Evolutionary conservation across 2,888 invertebrate species (phyloP), one percentile per base, ranked within the genome.

Genomic region (Dryadula phaetusa): DNA sequence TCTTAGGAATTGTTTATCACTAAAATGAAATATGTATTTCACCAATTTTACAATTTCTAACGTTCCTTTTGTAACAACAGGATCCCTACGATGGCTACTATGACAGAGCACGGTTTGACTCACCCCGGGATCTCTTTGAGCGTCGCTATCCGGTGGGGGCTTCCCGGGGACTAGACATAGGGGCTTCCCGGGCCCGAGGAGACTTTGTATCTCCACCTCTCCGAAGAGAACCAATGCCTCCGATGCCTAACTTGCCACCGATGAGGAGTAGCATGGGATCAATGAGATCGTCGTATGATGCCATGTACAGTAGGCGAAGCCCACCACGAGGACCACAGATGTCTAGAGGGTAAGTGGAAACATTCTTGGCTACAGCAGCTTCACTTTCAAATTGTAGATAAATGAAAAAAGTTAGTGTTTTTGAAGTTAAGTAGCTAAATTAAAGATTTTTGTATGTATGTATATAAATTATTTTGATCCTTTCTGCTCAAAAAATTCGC

Each of bases 301-400:
- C 95, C 77, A 96, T 97, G 95, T 97, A 96, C 91, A 97, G 96
- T 87, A 94, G 97, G 75, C 93, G 97, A 78, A 96, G 96, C 76
- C 96, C 97, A 76, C 96, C 96, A 69, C 84, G 90, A 75, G 92
- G 92, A 79, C 92, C 93, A 49, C 93, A 93, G 81, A 90, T 93
- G 88, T 90, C 93, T 77, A 83, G 93, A 82, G 93, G 93, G 92
- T 93, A 84, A 86, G 87, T 77, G 16, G 34, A 12, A 40, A 52
- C 58, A 46, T 46, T 25, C 16, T 53, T 44, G n/a, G 3, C 40
- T 32, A n/a, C n/a, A n/a, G n/a, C 52, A 60, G 42, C 16, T 44
- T 22, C 28, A 56, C 28, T 28, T 22, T n/a, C 2, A 47, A n/a
- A 28, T 18, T n/a, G n/a, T n/a, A n/a, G n/a, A n/a, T n/a, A n/a